These are phyloP conservation scores for Amia ocellicauda DNA, from an alignment of 2,113 vertebrate genomes.

Conservation along the genomic window DNA sequence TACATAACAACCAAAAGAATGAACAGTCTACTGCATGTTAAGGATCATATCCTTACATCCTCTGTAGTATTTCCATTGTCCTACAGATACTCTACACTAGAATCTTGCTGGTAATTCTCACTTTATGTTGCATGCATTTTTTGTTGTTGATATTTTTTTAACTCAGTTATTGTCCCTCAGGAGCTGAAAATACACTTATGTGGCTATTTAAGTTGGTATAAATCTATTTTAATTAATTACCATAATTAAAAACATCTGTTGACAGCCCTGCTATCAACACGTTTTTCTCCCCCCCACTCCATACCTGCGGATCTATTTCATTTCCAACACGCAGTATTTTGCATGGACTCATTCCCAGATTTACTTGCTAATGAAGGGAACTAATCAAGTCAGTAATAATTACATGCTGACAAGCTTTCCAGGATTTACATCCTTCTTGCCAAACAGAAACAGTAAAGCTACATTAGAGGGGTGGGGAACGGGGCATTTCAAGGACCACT, in stretches of 20 bases:
- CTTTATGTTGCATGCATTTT: too few species aligned
- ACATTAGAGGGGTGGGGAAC: constrained; percentile 19
- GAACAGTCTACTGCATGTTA: too few species aligned
- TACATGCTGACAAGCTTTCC: constrained; percentile 13
- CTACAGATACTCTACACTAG: too few species aligned
- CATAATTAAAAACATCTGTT: constrained; percentile 46
- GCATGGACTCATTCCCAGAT: constrained; percentile 52
- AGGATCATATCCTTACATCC: too few species aligned
- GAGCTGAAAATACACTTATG: background rate
- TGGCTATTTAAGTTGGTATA: constrained; percentile 23
- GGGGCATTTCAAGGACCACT: constrained; percentile 6
- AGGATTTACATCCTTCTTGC: constrained; percentile 26
- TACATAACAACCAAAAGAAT: too few species aligned
- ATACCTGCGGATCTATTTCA: constrained; percentile 44
- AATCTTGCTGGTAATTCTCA: too few species aligned
- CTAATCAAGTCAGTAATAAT: constrained; percentile 52
- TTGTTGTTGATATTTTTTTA: too few species aligned
- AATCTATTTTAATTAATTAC: constrained; percentile 46
- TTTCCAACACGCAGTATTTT: constrained; percentile 64
- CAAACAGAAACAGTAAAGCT: constrained; percentile 16
- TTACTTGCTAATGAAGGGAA: constrained; percentile 57
- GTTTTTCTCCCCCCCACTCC: constrained; percentile 33
- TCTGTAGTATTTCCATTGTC: too few species aligned
- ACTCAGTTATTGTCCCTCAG: too few species aligned
- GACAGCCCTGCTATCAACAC: constrained; percentile 35